These are phyloP conservation scores for Xenopus petersii DNA, from an alignment of 2,797 vertebrate species.

Conservation along the genomic window DNA sequence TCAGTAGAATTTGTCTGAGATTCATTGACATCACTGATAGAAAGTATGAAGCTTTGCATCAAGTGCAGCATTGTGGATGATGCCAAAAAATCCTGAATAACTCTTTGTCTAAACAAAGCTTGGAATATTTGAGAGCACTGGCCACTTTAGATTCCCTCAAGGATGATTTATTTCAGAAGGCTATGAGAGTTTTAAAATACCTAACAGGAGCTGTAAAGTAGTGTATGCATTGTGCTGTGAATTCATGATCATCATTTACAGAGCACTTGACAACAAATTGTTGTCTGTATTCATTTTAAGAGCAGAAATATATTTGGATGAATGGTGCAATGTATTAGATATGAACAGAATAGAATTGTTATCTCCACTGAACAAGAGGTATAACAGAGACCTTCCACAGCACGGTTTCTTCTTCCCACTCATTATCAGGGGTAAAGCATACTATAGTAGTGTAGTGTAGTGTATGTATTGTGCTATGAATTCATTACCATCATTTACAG, in stretches of 20 bases:
- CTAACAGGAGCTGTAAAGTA: neutral
- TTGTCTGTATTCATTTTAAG: too few species aligned
- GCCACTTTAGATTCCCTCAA: neutral
- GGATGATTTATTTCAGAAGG: slow-evolving; percentile 2
- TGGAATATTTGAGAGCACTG: slow-evolving; percentile 5
- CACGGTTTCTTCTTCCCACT: too few species aligned
- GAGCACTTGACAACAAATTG: neutral
- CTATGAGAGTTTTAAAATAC: neutral
- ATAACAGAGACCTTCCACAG: too few species aligned
- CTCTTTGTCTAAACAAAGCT: slow-evolving; percentile 18
- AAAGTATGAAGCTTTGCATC: slow-evolving; percentile 1
- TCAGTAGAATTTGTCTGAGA: slow-evolving; percentile 19
- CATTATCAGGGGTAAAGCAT: too few species aligned
- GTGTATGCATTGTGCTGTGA: neutral
- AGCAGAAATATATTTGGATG: too few species aligned
- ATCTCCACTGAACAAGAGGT: too few species aligned
- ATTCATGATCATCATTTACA: neutral
- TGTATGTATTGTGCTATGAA: too few species aligned
- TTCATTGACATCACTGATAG: slow-evolving; percentile 23
- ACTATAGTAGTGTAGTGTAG: too few species aligned
- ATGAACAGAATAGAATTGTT: too few species aligned
- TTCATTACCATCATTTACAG: too few species aligned
- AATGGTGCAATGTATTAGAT: too few species aligned
- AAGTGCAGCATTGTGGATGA: slow-evolving; percentile 1
- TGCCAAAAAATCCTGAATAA: slow-evolving; percentile 27